These are phyloP conservation scores for Microcaecilia unicolor DNA, from an alignment of 2,797 vertebrate genomes.

Conservation along the genomic window DNA sequence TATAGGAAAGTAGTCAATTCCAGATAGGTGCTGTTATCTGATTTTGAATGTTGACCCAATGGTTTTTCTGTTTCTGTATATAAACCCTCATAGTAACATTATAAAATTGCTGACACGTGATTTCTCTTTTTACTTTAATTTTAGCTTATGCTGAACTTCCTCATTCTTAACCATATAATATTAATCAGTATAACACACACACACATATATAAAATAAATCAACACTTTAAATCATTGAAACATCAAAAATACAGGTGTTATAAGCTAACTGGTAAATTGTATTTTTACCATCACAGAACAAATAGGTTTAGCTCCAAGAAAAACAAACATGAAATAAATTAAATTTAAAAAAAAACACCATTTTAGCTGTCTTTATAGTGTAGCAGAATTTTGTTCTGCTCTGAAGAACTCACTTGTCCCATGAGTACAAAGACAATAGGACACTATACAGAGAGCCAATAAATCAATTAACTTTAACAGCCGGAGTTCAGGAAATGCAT, in stretches of 20 bases:
- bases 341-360: conserved; percentile 41
- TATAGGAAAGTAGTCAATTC: too few relatives aligned
- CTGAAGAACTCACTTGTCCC: conserved; percentile 66
- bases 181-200: conserved; percentile 26
- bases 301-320: conserved; percentile 36
- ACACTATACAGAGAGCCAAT: conserved; percentile 73
- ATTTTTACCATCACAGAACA: conserved; percentile 35
- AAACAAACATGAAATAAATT: conserved; percentile 54
- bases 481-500: conserved; percentile 64
- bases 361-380: conserved; percentile 68
- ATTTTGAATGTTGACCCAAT: too few relatives aligned
- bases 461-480: conserved; percentile 87
- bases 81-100: too few relatives aligned
- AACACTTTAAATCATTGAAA: conserved; percentile 16
- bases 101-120: conserved; percentile 26
- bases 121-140: conserved; percentile 29
- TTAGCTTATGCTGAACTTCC: too few relatives aligned
- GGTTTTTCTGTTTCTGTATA: too few relatives aligned
- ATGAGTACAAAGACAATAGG: conserved; percentile 76
- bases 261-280: conserved; percentile 42
- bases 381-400: conserved; percentile 67
- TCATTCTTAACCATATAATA: conserved; percentile 26
- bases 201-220: conserved; percentile 20
- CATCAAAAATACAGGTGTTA: conserved; percentile 11
- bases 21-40: too few relatives aligned